Evolutionary conservation across 1,140 invertebrate genomes (phyloP).

Genomic region (Mactra quadrangularis): DNA sequence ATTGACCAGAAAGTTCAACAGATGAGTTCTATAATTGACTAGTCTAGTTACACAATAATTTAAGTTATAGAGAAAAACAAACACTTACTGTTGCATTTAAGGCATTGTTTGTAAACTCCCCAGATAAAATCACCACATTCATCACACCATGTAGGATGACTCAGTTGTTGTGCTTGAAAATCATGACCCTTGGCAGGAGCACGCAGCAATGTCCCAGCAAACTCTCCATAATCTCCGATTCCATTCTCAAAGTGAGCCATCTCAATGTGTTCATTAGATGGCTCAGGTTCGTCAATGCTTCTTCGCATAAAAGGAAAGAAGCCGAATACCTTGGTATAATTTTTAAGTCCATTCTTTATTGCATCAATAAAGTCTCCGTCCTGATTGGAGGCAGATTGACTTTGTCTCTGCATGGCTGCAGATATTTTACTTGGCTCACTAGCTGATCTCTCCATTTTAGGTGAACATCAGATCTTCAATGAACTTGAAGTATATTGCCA

Average conservation of each 20-base stretch:
- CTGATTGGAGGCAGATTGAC: conserved; percentile 51
- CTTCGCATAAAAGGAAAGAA: conserved; percentile 68
- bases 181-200: conserved; percentile 77
- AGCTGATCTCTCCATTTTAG: conserved; percentile 34
- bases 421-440: conserved; percentile 3
- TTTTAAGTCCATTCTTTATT: conserved; percentile 70
- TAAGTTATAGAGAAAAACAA: no score
- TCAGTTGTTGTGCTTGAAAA: conserved; percentile 77
- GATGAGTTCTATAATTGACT: no score
- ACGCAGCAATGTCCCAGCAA: conserved; percentile 42
- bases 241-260: conserved; percentile 74
- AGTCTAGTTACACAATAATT: no score
- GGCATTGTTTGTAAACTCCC: conserved; percentile 84
- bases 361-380: conserved; percentile 69
- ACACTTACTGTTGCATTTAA: conserved; percentile 83
- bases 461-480: conserved; percentile 52
- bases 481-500: conserved; percentile 60
- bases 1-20: no score
- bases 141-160: conserved; percentile 85
- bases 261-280: conserved; percentile 68
- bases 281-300: conserved; percentile 45
- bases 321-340: conserved; percentile 71
- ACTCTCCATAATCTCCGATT: conserved; percentile 50
- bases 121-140: conserved; percentile 85
- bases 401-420: conserved; percentile 41